Conservation (phyloP, 2,888 invertebrate species). For the Tipula helvola region DNA sequence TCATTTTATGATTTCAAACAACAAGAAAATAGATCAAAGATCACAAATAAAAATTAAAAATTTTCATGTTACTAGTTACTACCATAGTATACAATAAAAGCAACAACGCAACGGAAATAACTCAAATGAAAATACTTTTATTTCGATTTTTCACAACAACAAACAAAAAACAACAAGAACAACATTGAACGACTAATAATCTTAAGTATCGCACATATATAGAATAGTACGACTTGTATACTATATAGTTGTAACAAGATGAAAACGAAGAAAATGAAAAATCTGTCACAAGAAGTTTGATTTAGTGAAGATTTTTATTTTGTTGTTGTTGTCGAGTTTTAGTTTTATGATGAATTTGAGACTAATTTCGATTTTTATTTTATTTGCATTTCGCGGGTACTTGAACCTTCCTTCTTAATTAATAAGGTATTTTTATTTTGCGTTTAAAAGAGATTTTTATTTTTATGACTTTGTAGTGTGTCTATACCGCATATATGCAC, state of each 20-base stretch:
- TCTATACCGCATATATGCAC: not conserved
- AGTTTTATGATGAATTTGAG: not conserved
- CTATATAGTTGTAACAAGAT: not conserved
- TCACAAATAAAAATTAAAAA: not conserved
- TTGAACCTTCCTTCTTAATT: slow-evolving; percentile 4
- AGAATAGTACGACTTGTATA: not conserved
- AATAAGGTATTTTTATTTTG: not conserved
- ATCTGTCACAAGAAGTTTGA: not conserved
- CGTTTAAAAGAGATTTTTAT: not conserved
- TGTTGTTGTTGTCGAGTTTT: not conserved
- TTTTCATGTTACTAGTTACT: not conserved
- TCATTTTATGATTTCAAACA: slow-evolving; percentile 4
- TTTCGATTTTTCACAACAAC: not conserved
- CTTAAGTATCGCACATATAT: not conserved
- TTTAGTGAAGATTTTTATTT: not conserved
- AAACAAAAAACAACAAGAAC: not conserved
- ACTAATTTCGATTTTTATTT: not conserved
- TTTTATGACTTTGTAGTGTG: not conserved
- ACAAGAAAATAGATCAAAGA: not conserved
- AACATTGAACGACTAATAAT: not conserved
- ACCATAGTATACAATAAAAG: not conserved
- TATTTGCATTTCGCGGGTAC: slow-evolving; percentile 4
- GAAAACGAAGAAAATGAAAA: not conserved
- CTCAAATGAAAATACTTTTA: not conserved
- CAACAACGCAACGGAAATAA: not conserved